A percentile compares a stretch with the other conserved stretches of the same genome.
Evolutionary conservation across 2,113 vertebrate species (phyloP).

Genomic region (Procavia capensis): DNA sequence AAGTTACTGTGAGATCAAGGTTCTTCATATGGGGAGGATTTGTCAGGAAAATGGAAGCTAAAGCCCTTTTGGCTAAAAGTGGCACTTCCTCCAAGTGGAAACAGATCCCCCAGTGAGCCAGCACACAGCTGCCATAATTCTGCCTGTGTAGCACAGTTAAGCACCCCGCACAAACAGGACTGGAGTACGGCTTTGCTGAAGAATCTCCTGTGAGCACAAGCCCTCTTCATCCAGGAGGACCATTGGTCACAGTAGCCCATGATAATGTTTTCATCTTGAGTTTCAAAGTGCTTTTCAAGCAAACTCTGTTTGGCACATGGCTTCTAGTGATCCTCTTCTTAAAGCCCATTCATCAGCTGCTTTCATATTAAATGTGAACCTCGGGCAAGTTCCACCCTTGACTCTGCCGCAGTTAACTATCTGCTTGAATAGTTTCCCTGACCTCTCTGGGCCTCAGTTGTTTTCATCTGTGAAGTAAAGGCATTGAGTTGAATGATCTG

Average conservation of each 20-base stretch:
- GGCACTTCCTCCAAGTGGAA: not conserved
- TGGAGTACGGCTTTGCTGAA: not conserved
- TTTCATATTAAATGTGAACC: not conserved
- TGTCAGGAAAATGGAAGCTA: not conserved
- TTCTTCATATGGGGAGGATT: not conserved
- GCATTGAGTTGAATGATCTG: not conserved
- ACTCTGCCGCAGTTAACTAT: not conserved
- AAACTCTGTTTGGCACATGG: not conserved
- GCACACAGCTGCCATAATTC: not conserved
- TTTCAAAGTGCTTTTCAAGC: slow-evolving; percentile 17
- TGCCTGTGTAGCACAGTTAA: not conserved
- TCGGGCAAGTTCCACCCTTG: not conserved
- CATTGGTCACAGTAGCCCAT: not conserved
- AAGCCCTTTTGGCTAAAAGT: not conserved
- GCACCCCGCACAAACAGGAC: not conserved
- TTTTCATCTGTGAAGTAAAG: not conserved
- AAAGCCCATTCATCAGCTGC: not conserved
- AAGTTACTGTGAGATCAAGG: not conserved
- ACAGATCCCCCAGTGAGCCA: not conserved
- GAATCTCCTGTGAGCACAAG: not conserved
- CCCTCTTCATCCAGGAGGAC: too few species aligned
- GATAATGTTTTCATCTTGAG: not conserved
- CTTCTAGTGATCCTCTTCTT: not conserved
- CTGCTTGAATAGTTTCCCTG: not conserved
- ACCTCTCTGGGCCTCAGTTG: not conserved